Base-by-base conservation (phyloP, 2,797 vertebrate genomes). In the Ptychobarbus kaznakovi region DNA sequence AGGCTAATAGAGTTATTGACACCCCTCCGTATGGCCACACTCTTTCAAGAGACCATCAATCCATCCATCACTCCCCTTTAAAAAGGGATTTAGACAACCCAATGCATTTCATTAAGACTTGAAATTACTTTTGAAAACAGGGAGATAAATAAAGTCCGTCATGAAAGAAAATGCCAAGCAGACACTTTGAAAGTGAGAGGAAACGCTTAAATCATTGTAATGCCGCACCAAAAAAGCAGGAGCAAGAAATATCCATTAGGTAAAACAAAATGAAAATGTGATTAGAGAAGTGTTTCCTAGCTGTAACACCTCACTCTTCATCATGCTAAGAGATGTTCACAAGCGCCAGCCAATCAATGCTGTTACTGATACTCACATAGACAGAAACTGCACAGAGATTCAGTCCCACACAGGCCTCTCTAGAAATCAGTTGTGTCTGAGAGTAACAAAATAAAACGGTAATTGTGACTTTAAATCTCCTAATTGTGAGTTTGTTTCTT, bases 1-100 rank as follows among this genome's bases (percentile, higher is more conserved):
- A 65, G 68, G 40, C 83, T 85, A 85, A 85, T 85, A 85, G 84
- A 80, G 70, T 85, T 85, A 85, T 74, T 85, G 83, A 85, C 83
- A 85, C 83, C 69, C 68, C 83, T 61, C 83, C 77, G 42, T 73
- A 74, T 72, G 56, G 83, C 77, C 10, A 46, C 76, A 80, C 77
- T 85, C 77, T 80, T 85, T 85, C 32, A 80, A 73, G 51, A 5
- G 16, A 9, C 42, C 83, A 85, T 85, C 77, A 85, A 80, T 85
- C 83, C 77, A 85, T 85, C 77, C 32, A 85, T 80, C 77, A 63
- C 68, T 46, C 44, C 40, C 83, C 56, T 80, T 85, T 85, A 85
- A 85, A 85, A 85, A 80, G 78, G 77, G 65, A 80, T 85, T 85
- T 80, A 63, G 83, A 80, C 83, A 85, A 73, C 75, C 68, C 83